A percentile compares a stretch with the other conserved stretches of the same genome.
Evolutionary conservation across 2,797 vertebrate genomes (phyloP).

Genomic region (Amniataba percoides): DNA sequence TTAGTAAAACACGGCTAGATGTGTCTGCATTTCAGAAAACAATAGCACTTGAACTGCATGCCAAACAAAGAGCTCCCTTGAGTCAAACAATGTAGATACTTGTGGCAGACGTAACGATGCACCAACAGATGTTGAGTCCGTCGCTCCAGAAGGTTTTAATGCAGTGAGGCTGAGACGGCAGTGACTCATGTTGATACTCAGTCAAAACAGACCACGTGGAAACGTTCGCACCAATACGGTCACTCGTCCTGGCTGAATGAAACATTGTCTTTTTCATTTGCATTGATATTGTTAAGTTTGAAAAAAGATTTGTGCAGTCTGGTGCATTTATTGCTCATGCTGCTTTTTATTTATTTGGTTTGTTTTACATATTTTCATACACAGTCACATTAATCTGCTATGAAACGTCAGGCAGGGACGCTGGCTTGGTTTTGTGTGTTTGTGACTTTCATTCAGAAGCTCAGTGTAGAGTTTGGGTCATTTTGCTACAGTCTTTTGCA

Average conservation of each 20-base stretch:
- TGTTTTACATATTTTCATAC: neutral
- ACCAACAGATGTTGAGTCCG: constrained; percentile 41
- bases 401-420: neutral
- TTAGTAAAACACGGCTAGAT: constrained; percentile 41
- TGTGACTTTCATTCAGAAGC: neutral
- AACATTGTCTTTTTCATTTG: neutral
- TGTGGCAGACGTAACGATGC: constrained; percentile 40
- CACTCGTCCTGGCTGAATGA: neutral
- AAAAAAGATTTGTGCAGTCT: neutral
- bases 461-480: neutral
- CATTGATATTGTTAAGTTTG: neutral
- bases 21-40: constrained; percentile 35
- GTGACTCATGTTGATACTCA: constrained; percentile 33
- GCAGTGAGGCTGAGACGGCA: constrained; percentile 12
- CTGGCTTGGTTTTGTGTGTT: neutral
- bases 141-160: constrained; percentile 19
- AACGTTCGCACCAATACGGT: neutral
- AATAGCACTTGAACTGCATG: constrained; percentile 7
- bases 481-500: constrained; percentile 1
- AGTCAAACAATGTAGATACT: constrained; percentile 13
- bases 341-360: neutral
- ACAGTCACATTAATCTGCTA: neutral
- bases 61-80: constrained; percentile 36
- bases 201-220: neutral
- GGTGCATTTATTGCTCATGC: neutral